Conservation (phyloP, 1,140 invertebrate species). For the Schlechtendalia chinensis region DNA sequence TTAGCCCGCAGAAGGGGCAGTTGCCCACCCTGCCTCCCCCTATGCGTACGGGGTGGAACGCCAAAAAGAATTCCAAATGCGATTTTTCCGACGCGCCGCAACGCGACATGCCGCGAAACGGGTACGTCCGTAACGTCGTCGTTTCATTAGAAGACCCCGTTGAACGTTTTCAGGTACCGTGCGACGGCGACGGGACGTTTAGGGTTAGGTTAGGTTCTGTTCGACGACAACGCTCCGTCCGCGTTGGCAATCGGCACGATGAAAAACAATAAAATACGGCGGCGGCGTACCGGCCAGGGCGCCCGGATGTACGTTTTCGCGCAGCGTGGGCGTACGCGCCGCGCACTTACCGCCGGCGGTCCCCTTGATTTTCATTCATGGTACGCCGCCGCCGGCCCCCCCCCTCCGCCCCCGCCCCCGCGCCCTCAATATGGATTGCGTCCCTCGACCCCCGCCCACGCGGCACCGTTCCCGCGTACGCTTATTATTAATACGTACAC, state of each 20-base stretch:
- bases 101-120: too few species aligned
- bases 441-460: neutral
- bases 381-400: neutral
- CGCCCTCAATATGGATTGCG: slow-evolving; percentile 17
- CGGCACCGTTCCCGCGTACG: neutral
- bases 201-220: too few species aligned
- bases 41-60: too few species aligned
- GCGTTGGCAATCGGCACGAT: neutral
- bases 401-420: neutral
- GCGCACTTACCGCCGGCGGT: neutral
- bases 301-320: slow-evolving; percentile 34
- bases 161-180: too few species aligned
- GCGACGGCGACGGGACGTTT: neutral
- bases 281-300: neutral
- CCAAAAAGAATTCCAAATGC: too few species aligned
- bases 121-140: too few species aligned
- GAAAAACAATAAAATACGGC: neutral
- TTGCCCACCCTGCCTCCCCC: too few species aligned
- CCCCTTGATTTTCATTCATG: slow-evolving; percentile 32
- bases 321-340: slow-evolving; percentile 31
- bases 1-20: too few species aligned
- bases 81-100: too few species aligned
- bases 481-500: too few species aligned
- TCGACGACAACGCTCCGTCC: neutral
- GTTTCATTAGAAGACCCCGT: too few species aligned